These are phyloP conservation scores for Brachionus sp. DNA, from an alignment of 1,140 invertebrate species.

Conservation along the genomic window DNA sequence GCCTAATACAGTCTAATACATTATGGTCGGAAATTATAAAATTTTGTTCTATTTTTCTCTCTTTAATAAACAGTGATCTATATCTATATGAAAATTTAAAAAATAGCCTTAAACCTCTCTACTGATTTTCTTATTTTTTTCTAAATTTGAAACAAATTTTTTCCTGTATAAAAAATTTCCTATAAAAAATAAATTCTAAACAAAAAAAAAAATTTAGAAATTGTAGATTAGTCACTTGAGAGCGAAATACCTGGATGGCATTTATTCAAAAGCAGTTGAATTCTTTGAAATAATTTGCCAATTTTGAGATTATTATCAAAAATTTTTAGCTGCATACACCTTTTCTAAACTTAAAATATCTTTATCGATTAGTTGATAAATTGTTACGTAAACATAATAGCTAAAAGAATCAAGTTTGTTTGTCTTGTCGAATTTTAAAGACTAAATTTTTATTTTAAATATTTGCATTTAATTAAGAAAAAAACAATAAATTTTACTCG, in stretches of 20 bases:
- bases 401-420: background rate
- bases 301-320: background rate
- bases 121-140: background rate
- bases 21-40: background rate
- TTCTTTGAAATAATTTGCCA: background rate
- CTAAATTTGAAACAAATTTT: no score
- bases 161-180: no score
- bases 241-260: background rate
- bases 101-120: no score
- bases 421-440: background rate
- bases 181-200: no score
- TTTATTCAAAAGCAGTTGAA: background rate
- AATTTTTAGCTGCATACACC: background rate
- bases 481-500: background rate
- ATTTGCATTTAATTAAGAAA: constrained; percentile 6
- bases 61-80: background rate
- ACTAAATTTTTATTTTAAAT: constrained; percentile 15
- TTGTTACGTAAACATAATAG: constrained; percentile 26
- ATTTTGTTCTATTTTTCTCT: background rate
- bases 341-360: background rate
- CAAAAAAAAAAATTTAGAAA: background rate
- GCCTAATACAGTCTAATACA: background rate
- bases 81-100: background rate
- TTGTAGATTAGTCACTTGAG: background rate
- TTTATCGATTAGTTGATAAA: constrained; percentile 29